Percentiles rank a stretch among this genome's conserved stretches.
phyloP scores from a whole-genome alignment of 1,140 invertebrate genomes.

The Apis dorsata region DNA sequence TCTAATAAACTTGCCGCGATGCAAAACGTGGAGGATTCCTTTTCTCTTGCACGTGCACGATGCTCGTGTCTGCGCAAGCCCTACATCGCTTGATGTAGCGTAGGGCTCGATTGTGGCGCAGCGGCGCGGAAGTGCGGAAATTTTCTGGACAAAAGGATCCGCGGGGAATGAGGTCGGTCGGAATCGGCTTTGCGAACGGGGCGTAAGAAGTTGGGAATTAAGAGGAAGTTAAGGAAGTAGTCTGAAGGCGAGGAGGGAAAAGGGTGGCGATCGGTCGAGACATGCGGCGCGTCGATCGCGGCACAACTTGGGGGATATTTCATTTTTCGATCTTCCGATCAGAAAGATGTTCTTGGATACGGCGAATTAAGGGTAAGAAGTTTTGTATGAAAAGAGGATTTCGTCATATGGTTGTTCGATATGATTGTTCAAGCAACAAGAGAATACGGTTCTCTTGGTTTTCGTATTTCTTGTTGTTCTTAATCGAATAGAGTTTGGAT shows the following conservation, averaged over 20 bases:
- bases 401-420: too few relatives aligned
- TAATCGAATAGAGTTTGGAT: too few relatives aligned
- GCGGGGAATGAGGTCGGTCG: constrained; percentile 23
- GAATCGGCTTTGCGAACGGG: constrained; percentile 6
- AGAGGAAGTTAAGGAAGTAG: neutral
- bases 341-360: neutral
- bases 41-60: constrained; percentile 6
- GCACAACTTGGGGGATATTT: neutral
- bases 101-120: neutral
- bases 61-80: neutral
- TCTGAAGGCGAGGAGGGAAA: neutral
- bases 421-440: too few relatives aligned
- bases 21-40: constrained; percentile 28
- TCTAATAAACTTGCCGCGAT: constrained; percentile 60
- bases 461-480: too few relatives aligned
- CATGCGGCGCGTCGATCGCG: constrained; percentile 20
- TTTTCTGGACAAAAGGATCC: constrained; percentile 40
- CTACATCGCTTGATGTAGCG: neutral
- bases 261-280: constrained; percentile 11
- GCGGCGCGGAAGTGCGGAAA: constrained; percentile 23
- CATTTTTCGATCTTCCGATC: neutral
- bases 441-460: too few relatives aligned
- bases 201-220: constrained; percentile 39
- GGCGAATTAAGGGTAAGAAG: neutral
- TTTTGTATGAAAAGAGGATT: neutral